These are phyloP conservation scores for Heliconius melpomene DNA, from an alignment of 1,140 invertebrate genomes.

Conservation along the genomic window DNA sequence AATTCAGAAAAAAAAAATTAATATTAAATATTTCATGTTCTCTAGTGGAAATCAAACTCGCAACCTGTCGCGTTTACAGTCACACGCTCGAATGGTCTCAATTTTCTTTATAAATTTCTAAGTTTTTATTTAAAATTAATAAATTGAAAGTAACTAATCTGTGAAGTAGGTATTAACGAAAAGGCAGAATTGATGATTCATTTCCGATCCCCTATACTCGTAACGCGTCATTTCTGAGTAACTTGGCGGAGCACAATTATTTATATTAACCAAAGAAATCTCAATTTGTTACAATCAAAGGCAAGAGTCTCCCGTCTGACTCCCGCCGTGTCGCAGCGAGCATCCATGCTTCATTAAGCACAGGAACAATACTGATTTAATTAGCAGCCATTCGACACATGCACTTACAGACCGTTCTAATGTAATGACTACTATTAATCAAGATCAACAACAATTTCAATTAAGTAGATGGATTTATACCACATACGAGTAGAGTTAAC, in stretches of 20 bases:
- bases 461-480: conserved; percentile 34
- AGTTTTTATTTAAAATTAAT: not conserved
- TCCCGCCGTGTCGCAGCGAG: conserved; percentile 48
- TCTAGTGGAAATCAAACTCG: too few species aligned
- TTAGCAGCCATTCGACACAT: conserved; percentile 75
- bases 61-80: too few species aligned
- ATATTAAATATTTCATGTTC: too few species aligned
- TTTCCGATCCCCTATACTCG: conserved; percentile 60
- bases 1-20: too few species aligned
- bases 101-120: too few species aligned
- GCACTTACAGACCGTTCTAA: conserved; percentile 46
- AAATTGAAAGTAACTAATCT: not conserved
- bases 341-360: conserved; percentile 62
- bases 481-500: conserved; percentile 17
- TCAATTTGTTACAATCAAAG: conserved; percentile 73
- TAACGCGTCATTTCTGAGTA: conserved; percentile 43
- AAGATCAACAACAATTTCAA: conserved; percentile 55
- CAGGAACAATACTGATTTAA: conserved; percentile 74
- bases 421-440: conserved; percentile 69
- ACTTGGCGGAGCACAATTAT: conserved; percentile 53
- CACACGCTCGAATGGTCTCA: too few species aligned
- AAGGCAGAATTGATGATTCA: conserved; percentile 44
- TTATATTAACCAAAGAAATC: conserved; percentile 67
- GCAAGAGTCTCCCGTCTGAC: conserved; percentile 50
- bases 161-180: not conserved